These are phyloP conservation scores for Caenorhabditis sp. DNA, from an alignment of 2,888 invertebrate genomes.

Conservation along the genomic window DNA sequence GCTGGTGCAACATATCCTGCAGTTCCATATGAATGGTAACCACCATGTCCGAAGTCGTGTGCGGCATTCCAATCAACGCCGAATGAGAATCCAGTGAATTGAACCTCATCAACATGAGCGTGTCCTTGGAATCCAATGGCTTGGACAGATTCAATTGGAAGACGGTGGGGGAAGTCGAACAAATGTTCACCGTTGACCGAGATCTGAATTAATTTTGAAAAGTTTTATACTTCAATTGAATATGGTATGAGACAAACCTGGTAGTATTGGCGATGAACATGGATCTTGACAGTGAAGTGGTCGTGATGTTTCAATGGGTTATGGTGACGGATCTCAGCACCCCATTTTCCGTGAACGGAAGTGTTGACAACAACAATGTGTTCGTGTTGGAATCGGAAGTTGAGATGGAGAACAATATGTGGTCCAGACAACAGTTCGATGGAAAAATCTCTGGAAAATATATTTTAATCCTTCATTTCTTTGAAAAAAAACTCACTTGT, in stretches of 20 bases:
- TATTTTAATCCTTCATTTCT: not conserved
- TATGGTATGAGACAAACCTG: constrained; percentile 29
- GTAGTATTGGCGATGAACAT: constrained; percentile 52
- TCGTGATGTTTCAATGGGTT: constrained; percentile 55
- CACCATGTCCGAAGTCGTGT: constrained; percentile 56
- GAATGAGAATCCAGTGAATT: constrained; percentile 54
- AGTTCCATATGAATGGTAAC: constrained; percentile 56
- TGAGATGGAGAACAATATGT: constrained; percentile 56
- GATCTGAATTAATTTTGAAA: constrained; percentile 35
- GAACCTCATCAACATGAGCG: constrained; percentile 49
- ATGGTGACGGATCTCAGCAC: constrained; percentile 50
- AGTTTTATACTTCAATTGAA: not conserved
- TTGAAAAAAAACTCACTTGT: constrained; percentile 32
- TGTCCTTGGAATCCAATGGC: constrained; percentile 54
- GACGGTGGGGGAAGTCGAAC: constrained; percentile 53
- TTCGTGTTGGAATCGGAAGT: constrained; percentile 57
- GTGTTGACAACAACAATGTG: constrained; percentile 52
- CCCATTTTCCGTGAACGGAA: constrained; percentile 43
- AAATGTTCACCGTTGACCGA: constrained; percentile 53
- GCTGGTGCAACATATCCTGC: constrained; percentile 47
- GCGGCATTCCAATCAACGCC: constrained; percentile 29
- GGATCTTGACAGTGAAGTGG: constrained; percentile 48
- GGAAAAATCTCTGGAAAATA: constrained; percentile 44
- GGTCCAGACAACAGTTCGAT: constrained; percentile 61
- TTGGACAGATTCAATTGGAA: constrained; percentile 51